A percentile compares a stretch with the other conserved stretches of the same genome.
phyloP scores from a whole-genome alignment of 2,888 invertebrate genomes.

The Lithosia quadra region DNA sequence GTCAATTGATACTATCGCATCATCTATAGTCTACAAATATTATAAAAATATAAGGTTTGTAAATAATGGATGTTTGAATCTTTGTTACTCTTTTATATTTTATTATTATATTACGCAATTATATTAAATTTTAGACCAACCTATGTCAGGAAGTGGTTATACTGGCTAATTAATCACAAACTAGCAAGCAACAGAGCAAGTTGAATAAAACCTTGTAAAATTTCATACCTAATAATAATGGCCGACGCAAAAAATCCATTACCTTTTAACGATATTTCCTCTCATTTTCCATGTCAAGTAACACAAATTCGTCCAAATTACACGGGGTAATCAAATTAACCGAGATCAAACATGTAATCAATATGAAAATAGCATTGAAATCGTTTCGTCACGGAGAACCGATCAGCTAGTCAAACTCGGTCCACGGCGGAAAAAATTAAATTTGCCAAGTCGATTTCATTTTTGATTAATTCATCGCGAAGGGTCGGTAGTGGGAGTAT shows the following conservation, averaged over 20 bases:
- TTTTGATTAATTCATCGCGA: conserved; percentile 83
- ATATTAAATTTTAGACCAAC: too few species aligned
- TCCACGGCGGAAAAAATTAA: conserved; percentile 74
- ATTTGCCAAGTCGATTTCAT: conserved; percentile 84
- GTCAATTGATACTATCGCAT: too few species aligned
- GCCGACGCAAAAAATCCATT: not conserved
- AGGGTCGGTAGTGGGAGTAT: conserved; percentile 56
- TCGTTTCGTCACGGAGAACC: conserved; percentile 57
- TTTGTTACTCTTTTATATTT: too few species aligned
- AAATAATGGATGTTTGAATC: too few species aligned
- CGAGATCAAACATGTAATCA: conserved; percentile 60
- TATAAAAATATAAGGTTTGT: too few species aligned
- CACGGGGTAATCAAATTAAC: conserved; percentile 48
- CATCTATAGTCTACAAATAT: too few species aligned
- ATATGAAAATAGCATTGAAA: conserved; percentile 64
- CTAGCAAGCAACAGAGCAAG: too few species aligned
- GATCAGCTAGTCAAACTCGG: conserved; percentile 65
- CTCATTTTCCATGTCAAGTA: conserved; percentile 27
- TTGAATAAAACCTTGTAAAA: too few species aligned
- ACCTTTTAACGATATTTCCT: conserved; percentile 10
- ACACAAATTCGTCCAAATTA: conserved; percentile 37
- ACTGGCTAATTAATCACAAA: too few species aligned
- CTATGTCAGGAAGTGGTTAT: too few species aligned
- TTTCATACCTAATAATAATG: not conserved
- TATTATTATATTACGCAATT: too few species aligned